These are phyloP conservation scores for Chelidonichthys spinosus DNA, from an alignment of 2,797 vertebrate genomes.

Conservation along the genomic window DNA sequence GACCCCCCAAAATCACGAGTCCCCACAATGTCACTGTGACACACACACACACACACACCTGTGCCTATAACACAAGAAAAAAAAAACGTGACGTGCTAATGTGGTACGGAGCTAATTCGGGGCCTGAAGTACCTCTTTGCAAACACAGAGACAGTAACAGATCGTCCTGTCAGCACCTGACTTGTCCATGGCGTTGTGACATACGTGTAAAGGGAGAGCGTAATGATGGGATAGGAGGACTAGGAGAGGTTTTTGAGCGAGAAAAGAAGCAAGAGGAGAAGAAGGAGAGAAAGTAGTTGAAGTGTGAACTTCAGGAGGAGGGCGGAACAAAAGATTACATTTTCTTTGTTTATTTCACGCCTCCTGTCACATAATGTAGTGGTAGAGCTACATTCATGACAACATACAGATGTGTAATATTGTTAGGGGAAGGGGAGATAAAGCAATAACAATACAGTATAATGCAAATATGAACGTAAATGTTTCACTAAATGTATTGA, in stretches of 20 bases:
- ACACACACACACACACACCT: conserved; percentile 1
- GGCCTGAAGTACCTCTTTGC: conserved; percentile 38
- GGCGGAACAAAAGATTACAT: neutral
- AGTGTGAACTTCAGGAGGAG: neutral
- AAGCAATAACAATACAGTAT: neutral
- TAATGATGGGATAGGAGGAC: neutral
- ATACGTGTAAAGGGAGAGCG: conserved; percentile 6
- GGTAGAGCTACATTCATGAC: neutral
- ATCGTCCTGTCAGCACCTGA: conserved; percentile 35
- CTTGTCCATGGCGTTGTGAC: conserved; percentile 17
- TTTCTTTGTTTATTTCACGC: conserved; percentile 4
- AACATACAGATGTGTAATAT: neutral
- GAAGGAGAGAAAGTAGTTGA: neutral
- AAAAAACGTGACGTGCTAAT: conserved; percentile 39
- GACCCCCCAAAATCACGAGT: too few species aligned
- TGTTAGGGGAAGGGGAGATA: neutral
- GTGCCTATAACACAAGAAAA: conserved; percentile 32
- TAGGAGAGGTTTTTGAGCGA: neutral
- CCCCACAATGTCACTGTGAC: neutral
- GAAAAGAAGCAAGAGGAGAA: neutral
- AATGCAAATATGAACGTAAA: neutral
- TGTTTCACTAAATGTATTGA: too few species aligned
- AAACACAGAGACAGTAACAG: conserved; percentile 47
- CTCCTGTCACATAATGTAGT: neutral
- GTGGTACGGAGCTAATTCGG: conserved; percentile 26